Percentiles rank a stretch among this genome's conserved stretches.
Evolutionary conservation across 2,113 vertebrate genomes (phyloP).

Genomic region (Alces alces): DNA sequence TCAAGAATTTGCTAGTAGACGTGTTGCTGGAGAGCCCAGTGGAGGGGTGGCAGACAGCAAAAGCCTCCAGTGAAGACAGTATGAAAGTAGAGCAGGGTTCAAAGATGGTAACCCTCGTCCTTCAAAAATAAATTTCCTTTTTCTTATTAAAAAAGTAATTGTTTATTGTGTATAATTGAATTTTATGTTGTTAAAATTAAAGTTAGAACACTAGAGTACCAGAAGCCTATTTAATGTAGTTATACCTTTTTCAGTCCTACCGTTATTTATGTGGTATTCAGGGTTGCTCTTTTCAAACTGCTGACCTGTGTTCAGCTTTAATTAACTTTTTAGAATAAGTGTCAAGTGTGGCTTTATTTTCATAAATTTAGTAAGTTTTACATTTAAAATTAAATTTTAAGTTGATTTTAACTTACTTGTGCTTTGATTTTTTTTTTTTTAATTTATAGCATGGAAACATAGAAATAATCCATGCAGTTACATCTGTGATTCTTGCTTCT

Average conservation of each 20-base stretch:
- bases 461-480: constrained; percentile 85
- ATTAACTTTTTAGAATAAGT: not conserved
- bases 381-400: constrained; percentile 3
- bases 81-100: constrained; percentile 81
- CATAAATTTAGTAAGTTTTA: not conserved
- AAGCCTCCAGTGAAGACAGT: constrained; percentile 55
- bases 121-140: not conserved
- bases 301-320: not conserved
- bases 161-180: not conserved
- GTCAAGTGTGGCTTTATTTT: not conserved
- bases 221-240: not conserved
- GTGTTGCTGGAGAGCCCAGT: constrained; percentile 84
- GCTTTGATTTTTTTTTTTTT: not conserved
- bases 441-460: constrained; percentile 80
- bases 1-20: constrained; percentile 81
- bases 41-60: constrained; percentile 80
- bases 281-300: not conserved
- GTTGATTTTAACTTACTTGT: constrained; percentile 1
- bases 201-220: not conserved
- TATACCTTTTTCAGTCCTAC: not conserved
- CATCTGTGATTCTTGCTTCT: constrained; percentile 84
- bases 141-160: not conserved
- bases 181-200: not conserved
- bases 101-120: constrained; percentile 78
- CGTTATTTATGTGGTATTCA: not conserved